These are phyloP conservation scores for Drosophila maculinotata DNA, from an alignment of 2,888 invertebrate genomes.

Conservation along the genomic window DNA sequence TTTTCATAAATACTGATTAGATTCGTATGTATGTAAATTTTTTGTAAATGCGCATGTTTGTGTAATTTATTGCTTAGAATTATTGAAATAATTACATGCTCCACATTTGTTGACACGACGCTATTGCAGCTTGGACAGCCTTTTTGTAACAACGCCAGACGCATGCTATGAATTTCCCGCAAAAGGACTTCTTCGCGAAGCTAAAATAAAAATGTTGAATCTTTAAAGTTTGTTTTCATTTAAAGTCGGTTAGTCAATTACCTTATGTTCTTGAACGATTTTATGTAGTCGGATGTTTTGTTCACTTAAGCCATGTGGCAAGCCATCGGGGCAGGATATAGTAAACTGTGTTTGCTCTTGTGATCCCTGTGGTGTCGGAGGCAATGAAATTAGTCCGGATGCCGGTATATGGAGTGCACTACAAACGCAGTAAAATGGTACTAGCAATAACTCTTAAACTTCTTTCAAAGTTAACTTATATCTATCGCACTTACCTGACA, in stretches of 20 bases:
- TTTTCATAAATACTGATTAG: conserved; percentile 7
- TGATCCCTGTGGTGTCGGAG: conserved; percentile 87
- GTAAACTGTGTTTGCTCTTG: conserved; percentile 83
- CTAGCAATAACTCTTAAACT: neutral
- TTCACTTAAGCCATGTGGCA: conserved; percentile 85
- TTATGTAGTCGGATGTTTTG: conserved; percentile 89
- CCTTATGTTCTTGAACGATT: conserved; percentile 93
- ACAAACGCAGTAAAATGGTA: conserved; percentile 6
- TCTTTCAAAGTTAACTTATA: neutral
- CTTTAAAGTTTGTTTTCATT: neutral
- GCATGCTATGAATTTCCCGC: conserved; percentile 91
- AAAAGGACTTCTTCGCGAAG: conserved; percentile 91
- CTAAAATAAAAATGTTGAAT: conserved; percentile 85
- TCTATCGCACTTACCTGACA: conserved; percentile 66
- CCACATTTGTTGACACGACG: conserved; percentile 85
- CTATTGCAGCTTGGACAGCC: conserved; percentile 88
- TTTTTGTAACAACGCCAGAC: conserved; percentile 89
- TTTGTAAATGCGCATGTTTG: conserved; percentile 1
- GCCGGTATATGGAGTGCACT: conserved; percentile 81
- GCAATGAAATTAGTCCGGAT: conserved; percentile 82
- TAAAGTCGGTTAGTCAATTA: conserved; percentile 77
- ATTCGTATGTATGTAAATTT: conserved; percentile 17
- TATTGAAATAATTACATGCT: conserved; percentile 83
- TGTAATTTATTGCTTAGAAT: neutral
- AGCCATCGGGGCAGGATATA: conserved; percentile 84